Conservation (phyloP, 1,140 invertebrate species). For the Mamestra configurata region DNA sequence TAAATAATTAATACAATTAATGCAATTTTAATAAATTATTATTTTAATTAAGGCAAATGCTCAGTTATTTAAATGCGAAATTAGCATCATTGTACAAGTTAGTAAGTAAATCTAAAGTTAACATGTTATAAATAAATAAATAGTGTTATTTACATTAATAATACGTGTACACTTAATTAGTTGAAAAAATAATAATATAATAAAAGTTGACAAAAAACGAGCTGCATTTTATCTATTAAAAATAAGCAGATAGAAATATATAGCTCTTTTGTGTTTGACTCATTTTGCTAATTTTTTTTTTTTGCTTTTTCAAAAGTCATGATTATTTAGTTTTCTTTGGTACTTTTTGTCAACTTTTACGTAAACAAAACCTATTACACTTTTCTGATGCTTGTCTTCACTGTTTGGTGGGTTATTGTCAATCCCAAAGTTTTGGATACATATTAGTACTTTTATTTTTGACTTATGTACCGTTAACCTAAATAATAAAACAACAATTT, state of each 20-base stretch:
- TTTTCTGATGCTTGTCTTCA: constrained; percentile 18
- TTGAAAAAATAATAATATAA: constrained; percentile 24
- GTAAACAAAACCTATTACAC: constrained; percentile 45
- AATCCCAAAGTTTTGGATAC: not conserved
- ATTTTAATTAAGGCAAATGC: constrained; percentile 59
- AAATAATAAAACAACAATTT: no score
- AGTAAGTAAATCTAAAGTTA: constrained; percentile 65
- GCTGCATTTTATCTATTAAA: not conserved
- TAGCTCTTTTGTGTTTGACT: not conserved
- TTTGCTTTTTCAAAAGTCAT: constrained; percentile 21
- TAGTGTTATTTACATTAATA: constrained; percentile 79
- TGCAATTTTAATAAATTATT: constrained; percentile 66
- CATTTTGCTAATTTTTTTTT: constrained; percentile 34
- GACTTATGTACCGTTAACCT: not conserved
- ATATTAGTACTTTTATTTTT: not conserved
- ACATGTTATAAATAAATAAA: constrained; percentile 72
- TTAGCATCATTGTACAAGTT: constrained; percentile 67
- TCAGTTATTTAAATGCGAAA: constrained; percentile 79
- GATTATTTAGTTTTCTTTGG: constrained; percentile 21
- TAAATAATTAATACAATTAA: constrained; percentile 81
- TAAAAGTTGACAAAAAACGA: constrained; percentile 60
- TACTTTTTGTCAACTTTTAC: constrained; percentile 43
- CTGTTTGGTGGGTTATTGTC: constrained; percentile 1
- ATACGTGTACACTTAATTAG: constrained; percentile 51
- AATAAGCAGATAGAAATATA: not conserved